Percentiles rank a stretch among this genome's conserved stretches.
These are phyloP conservation scores for Nebria ingens DNA, from an alignment of 1,140 invertebrate species.

Conservation along the genomic window DNA sequence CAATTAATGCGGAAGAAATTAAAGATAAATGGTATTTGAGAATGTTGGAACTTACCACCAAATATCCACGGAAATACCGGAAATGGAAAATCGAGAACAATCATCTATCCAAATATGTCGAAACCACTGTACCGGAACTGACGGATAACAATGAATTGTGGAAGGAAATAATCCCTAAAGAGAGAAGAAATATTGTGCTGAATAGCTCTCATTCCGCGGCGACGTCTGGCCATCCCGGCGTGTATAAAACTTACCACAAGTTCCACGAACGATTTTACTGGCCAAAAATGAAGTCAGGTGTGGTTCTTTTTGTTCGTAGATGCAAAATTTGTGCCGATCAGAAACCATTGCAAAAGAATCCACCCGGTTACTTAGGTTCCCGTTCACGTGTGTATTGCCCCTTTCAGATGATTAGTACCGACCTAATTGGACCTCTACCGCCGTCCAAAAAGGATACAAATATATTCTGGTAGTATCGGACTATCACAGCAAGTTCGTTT, in stretches of 20 bases:
- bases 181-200: neutral
- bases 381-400: neutral
- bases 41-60: too few relatives aligned
- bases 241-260: neutral
- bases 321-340: neutral
- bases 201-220: neutral
- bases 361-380: neutral
- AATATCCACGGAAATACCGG: too few relatives aligned
- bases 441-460: constrained; percentile 14
- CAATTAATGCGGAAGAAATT: too few relatives aligned
- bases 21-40: too few relatives aligned
- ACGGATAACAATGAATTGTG: too few relatives aligned
- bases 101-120: too few relatives aligned
- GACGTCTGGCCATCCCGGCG: neutral
- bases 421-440: constrained; percentile 16
- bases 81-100: too few relatives aligned
- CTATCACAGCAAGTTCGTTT: constrained; percentile 25
- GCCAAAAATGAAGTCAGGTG: neutral
- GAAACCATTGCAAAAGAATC: neutral
- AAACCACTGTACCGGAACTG: too few relatives aligned
- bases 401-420: constrained; percentile 11
- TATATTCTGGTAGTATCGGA: constrained; percentile 21
- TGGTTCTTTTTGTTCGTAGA: neutral
- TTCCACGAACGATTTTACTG: constrained; percentile 1
- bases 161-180: neutral